Evolutionary conservation across 1,140 invertebrate species (phyloP), one percentile per base, ranked within the genome.

Genomic region (Whitmania pigra): DNA sequence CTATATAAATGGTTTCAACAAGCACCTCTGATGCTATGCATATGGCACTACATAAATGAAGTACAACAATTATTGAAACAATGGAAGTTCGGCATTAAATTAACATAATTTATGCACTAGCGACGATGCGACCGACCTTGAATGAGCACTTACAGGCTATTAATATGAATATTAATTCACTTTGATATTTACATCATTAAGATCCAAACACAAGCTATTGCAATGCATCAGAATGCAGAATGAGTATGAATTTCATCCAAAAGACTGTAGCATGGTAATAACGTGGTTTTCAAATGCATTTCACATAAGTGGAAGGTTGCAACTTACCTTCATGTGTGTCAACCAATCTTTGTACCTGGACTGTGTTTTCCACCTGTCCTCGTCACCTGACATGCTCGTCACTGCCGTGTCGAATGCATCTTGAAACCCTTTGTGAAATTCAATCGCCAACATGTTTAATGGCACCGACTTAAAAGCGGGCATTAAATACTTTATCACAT

Each of bases 391-490:
- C 57, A 31, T 63, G 71, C 88, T 85, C 75, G 88, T 90, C 22
- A 90, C 89, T 82, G 95, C 93, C 80, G 90, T 85, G 83, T 97
- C 93, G 83, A 96, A 96, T 79, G 94, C 90, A 81, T 97, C 93
- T n/a, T 88, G 89, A 78, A 93, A 93, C 0, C 91, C 91, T 55
- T 89, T 74, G 22, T 57, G 2, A 57, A 20, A 57, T 25, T 36
- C 6, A 5, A 57, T 2, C 54, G 9, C 2, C 54, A 25, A n/a
- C 9, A 9, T 57, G 20, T n/a, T 57, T 25, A 25, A 4, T 25
- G 54, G 2, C 54, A 57, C 25, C 54, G 9, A n/a, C 54, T n/a
- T 57, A 20, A 5, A n/a, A 20, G 9, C 54, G n/a, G n/a, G n/a
- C n/a, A n/a, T n/a, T n/a, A n/a, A n/a, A 57, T 9, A 57, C 9